Conservation (phyloP, 2,888 invertebrate genomes). For the Drosophila borborema region DNA sequence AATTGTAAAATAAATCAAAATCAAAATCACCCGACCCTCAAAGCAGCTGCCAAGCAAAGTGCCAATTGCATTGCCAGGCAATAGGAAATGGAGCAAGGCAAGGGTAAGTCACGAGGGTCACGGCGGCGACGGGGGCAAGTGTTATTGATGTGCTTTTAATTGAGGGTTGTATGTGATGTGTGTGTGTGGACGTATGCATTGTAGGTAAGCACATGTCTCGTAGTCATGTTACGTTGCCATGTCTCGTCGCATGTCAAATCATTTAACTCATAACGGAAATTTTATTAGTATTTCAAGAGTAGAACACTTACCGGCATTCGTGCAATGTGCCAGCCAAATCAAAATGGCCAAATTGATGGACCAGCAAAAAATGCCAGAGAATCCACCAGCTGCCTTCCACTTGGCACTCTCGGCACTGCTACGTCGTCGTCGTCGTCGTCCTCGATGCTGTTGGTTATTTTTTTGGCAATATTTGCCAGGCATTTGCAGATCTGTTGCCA, state of each 20-base stretch:
- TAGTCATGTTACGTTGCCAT: constrained; percentile 27
- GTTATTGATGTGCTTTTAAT: constrained; percentile 80
- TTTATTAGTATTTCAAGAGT: constrained; percentile 62
- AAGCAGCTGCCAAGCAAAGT: constrained; percentile 68
- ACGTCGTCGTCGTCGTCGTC: constrained; percentile 61
- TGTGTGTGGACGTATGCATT: constrained; percentile 21
- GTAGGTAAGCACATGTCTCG: constrained; percentile 25
- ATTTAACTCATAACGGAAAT: constrained; percentile 67
- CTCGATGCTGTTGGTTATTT: constrained; percentile 60
- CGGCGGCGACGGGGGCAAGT: constrained; percentile 10
- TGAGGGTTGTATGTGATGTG: constrained; percentile 51
- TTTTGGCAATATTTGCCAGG: constrained; percentile 60
- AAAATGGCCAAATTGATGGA: constrained; percentile 69
- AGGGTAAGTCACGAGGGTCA: background rate
- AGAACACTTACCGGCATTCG: constrained; percentile 79
- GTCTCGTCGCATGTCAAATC: constrained; percentile 61
- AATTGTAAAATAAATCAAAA: constrained; percentile 79
- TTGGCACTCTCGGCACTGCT: background rate
- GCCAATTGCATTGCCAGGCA: constrained; percentile 67
- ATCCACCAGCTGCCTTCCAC: background rate
- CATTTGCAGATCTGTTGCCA: constrained; percentile 61
- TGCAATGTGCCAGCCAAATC: constrained; percentile 72
- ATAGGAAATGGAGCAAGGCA: constrained; percentile 33
- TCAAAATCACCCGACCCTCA: constrained; percentile 48
- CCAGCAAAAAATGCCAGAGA: constrained; percentile 51